Evolutionary conservation across 1,140 invertebrate genomes (phyloP), one percentile per base, ranked within the genome.

Genomic region (Drosophila subobscura): DNA sequence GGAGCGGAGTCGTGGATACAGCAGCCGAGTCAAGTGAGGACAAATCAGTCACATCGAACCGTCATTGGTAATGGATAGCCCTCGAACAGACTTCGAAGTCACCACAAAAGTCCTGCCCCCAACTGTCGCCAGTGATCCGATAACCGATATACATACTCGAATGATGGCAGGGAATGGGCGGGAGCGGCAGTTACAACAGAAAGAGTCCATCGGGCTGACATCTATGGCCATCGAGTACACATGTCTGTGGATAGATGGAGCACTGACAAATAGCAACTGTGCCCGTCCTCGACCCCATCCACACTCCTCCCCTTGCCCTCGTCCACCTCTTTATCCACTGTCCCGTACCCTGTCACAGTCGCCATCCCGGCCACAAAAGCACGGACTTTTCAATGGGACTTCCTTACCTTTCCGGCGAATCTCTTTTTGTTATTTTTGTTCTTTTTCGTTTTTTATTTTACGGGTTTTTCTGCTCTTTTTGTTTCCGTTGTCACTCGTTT

Each of bases 171-270:
- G 57, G 16, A 4, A 5, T 16, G 44, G 8, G 0, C 5, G 40
- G 40, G 40, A 14, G 57, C 29, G 41, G 25, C 58, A 58, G 55
- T 51, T 14, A 14, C 60, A 53, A 67, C 65, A 46, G 61, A 37
- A 4, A 37, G 54, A 46, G 65, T 33, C 65, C 65, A 60, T 72
- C 67, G 63, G 51, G 50, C 45, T 55, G 46, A 64, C 66, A 41
- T 73, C 70, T 52, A 72, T 63, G 68, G 51, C 44, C 66, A 68
- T 68, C 63, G 66, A 68, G 66, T 70, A 63, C 65, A 58, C 67
- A 50, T 50, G 65, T 71, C 65, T 54, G 37, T 29, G 14, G 7
- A 45, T 45, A 20, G 44, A 45, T 45, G n/a, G 44, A 14, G 16
- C 44, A 8, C 14, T 45, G 44, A 45, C 44, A 45, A 45, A 45